phyloP scores from a whole-genome alignment of 2,888 invertebrate species.

The Fragum sueziense region DNA sequence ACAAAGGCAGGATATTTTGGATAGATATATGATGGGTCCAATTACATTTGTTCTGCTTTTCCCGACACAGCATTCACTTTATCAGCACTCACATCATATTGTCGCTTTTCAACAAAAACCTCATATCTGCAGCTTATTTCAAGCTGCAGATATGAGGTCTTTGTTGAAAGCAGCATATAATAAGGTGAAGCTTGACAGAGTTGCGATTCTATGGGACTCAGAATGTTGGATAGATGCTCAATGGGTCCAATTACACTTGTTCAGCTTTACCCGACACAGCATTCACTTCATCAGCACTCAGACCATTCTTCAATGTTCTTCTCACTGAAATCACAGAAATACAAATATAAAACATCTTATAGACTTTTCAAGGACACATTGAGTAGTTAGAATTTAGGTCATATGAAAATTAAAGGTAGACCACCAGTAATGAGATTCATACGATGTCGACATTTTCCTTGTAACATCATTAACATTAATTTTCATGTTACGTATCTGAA shows the following conservation, averaged over 20 bases:
- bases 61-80: slow-evolving; percentile 85
- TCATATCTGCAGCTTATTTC: too few species aligned
- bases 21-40: background rate
- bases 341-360: too few species aligned
- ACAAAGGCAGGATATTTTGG: background rate
- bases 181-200: background rate
- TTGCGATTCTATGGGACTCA: background rate
- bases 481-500: too few species aligned
- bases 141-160: too few species aligned
- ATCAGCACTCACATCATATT: slow-evolving; percentile 90
- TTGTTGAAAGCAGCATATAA: too few species aligned
- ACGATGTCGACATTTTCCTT: too few species aligned
- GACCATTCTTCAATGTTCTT: slow-evolving; percentile 90
- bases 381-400: too few species aligned
- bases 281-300: slow-evolving; percentile 90
- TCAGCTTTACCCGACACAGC: slow-evolving; percentile 65
- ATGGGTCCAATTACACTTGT: slow-evolving; percentile 33
- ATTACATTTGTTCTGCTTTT: slow-evolving; percentile 52
- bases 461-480: too few species aligned
- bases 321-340: slow-evolving; percentile 88
- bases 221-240: background rate
- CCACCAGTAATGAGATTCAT: too few species aligned
- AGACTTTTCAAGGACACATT: too few species aligned
- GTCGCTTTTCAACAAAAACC: too few species aligned
- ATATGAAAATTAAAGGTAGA: too few species aligned